Evolutionary conservation across 2,888 invertebrate species (phyloP), one percentile per base, ranked within the genome.

Genomic region (Papilio elwesi): DNA sequence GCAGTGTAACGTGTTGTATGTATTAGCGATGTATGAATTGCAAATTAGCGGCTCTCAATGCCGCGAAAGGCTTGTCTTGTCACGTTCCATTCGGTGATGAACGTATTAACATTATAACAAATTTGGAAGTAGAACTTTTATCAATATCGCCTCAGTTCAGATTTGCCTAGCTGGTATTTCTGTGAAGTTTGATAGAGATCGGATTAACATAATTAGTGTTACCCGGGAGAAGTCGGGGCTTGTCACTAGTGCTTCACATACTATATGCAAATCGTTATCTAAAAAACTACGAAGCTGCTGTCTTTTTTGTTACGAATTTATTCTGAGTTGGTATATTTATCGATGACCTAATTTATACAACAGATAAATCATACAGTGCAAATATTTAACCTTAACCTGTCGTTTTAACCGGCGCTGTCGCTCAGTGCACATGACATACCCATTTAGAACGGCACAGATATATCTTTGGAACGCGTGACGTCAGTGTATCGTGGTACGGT

Each of bases 31-130:
- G 66, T 74, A 69, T 72, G 74, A 71, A 74, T 72, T 70, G 65
- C 55, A 72, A 74, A 74, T 74, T 71, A 74, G 43, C 68, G 51
- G 36, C 55, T 72, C 67, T 55, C 74, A 74, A 74, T 74, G 74
- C 63, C 72, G 62, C 49, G 9, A 47, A 48, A 10, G 65, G 55
- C 13, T 57, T 68, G 71, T 43, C 38, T 12, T 62, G 38, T 62
- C 43, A 62, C 59, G 59, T 62, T 10, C 10, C 36, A 43, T 15
- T 15, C 43, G 13, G 5, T 38, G 59, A 43, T 62, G 13, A 13
- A n/a, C 15, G 10, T 43, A 43, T 9, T 4, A 26, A 26, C 26
- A 26, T 26, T 26, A 26, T 26, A 26, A 26, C 26, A 26, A 26
- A 26, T 4, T 26, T 26, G 26, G 26, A 26, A 26, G 26, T 26